Conservation (phyloP, 2,888 invertebrate species). For the Parascotia fuliginaria region DNA sequence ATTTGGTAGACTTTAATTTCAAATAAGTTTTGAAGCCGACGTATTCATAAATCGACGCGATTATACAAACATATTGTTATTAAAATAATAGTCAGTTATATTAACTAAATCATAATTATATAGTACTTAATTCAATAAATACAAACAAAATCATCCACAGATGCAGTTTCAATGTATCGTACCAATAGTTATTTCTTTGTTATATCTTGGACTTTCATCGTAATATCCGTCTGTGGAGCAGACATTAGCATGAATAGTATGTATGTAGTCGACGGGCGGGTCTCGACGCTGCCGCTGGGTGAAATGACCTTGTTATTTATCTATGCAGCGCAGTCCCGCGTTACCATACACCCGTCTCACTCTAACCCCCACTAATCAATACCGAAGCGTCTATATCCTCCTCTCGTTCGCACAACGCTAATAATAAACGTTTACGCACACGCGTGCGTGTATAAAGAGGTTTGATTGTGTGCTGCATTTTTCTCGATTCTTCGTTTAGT, state of each 20-base stretch:
- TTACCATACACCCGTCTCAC: conserved; percentile 54
- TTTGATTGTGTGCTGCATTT: conserved; percentile 59
- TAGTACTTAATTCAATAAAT: too few species aligned
- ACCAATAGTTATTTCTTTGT: neutral
- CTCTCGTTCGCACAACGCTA: conserved; percentile 65
- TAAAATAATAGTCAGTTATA: too few species aligned
- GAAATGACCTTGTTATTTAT: conserved; percentile 80
- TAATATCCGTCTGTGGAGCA: conserved; percentile 14
- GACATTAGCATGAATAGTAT: conserved; percentile 35
- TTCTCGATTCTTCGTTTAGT: conserved; percentile 55
- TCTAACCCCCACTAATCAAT: conserved; percentile 64
- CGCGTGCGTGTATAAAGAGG: conserved; percentile 40
- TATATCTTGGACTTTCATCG: conserved; percentile 48
- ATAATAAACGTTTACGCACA: conserved; percentile 74
- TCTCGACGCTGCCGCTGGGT: conserved; percentile 48
- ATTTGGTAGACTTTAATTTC: too few species aligned
- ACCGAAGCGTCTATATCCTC: conserved; percentile 48
- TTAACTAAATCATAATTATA: too few species aligned
- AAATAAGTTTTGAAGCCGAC: too few species aligned
- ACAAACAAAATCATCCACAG: too few species aligned
- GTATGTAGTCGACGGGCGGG: conserved; percentile 31
- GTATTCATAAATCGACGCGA: too few species aligned
- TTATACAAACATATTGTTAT: too few species aligned
- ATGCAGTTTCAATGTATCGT: neutral
- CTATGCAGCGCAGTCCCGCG: conserved; percentile 62